These are phyloP conservation scores for Saxidomus purpurata DNA, from an alignment of 1,140 invertebrate species.

Conservation along the genomic window DNA sequence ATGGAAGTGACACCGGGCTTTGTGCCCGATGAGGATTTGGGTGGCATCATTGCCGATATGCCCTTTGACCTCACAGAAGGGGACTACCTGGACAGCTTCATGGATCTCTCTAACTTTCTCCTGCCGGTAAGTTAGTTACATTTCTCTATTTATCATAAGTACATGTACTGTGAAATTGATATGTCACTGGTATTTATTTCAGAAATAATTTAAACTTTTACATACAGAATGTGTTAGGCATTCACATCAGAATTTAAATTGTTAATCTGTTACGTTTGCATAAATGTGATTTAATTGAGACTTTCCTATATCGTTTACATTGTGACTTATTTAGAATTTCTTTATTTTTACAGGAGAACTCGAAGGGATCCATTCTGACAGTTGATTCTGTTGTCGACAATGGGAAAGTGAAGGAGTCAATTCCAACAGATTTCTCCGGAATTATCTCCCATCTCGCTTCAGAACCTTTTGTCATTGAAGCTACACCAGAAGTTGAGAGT, in stretches of 20 bases:
- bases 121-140: conserved; percentile 60
- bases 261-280: too few relatives aligned
- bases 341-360: conserved; percentile 12
- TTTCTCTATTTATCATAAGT: too few relatives aligned
- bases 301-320: too few relatives aligned
- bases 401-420: conserved; percentile 22
- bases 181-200: too few relatives aligned
- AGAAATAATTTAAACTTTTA: too few relatives aligned
- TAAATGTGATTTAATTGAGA: too few relatives aligned
- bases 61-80: conserved; percentile 47
- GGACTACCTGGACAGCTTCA: conserved; percentile 74
- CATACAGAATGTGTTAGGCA: too few relatives aligned
- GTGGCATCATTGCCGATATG: conserved; percentile 3
- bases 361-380: conserved; percentile 14
- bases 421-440: conserved; percentile 49
- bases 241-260: too few relatives aligned
- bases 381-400: conserved; percentile 32
- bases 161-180: too few relatives aligned
- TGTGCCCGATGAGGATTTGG: conserved; percentile 14
- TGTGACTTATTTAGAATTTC: too few relatives aligned
- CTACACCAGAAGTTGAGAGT: neutral
- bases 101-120: conserved; percentile 74
- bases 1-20: conserved; percentile 5
- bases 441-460: conserved; percentile 30
- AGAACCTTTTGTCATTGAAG: conserved; percentile 10